Conservation (phyloP, 1,140 invertebrate genomes). For the Drosophila lini region DNA sequence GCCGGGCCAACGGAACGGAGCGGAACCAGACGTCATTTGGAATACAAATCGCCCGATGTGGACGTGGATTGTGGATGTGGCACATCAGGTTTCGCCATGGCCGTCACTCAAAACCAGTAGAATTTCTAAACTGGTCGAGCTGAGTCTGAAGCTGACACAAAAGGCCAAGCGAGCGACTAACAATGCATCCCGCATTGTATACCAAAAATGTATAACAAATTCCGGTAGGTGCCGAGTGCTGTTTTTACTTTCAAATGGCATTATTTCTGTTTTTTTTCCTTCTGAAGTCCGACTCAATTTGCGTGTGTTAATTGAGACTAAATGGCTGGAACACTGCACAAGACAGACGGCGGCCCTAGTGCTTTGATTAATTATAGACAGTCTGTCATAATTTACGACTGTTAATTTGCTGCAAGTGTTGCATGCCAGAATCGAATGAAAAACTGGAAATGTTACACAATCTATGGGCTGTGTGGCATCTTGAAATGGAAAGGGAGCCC, state of each 20-base stretch:
- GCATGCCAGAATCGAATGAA: conserved; percentile 69
- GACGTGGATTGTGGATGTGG: conserved; percentile 33
- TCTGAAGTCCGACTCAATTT: conserved; percentile 47
- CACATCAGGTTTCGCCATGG: conserved; percentile 79
- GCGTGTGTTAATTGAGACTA: conserved; percentile 78
- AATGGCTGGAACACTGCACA: conserved; percentile 19
- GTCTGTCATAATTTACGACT: conserved; percentile 76
- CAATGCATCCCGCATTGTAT: conserved; percentile 43
- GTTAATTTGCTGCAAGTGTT: conserved; percentile 65
- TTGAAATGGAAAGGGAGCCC: conserved; percentile 69
- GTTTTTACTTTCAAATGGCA: conserved; percentile 75
- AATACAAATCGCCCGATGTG: conserved; percentile 74
- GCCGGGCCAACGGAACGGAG: conserved; percentile 59
- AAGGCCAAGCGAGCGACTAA: conserved; percentile 47
- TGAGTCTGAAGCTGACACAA: conserved; percentile 36
- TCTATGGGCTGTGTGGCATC: conserved; percentile 1
- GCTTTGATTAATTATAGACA: conserved; percentile 80
- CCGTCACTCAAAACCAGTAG: conserved; percentile 64
- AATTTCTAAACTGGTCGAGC: conserved; percentile 77
- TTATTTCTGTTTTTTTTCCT: conserved; percentile 4
- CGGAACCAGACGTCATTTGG: conserved; percentile 79
- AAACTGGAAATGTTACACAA: conserved; percentile 55
- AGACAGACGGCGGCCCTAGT: conserved; percentile 62
- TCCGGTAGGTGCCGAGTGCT: conserved; percentile 67
- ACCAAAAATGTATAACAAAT: conserved; percentile 67